Percentiles rank a stretch among this genome's conserved stretches.
phyloP scores from a whole-genome alignment of 1,140 invertebrate genomes.

The Hypsibius dujardini region DNA sequence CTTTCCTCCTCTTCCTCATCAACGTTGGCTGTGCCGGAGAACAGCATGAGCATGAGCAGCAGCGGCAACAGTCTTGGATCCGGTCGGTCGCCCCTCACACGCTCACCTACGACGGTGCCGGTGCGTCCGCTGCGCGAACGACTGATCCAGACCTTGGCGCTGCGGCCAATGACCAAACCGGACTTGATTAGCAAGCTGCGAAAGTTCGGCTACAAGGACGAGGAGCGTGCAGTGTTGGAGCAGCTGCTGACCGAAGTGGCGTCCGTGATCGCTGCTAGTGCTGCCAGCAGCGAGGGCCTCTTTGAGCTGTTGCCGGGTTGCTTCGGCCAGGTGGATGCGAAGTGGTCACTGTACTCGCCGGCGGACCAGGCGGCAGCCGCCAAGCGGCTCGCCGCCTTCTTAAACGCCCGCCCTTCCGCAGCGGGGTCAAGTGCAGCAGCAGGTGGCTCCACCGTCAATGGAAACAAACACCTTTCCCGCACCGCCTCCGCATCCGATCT shows the following conservation, averaged over 20 bases:
- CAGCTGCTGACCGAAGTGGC: neutral
- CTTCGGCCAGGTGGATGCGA: neutral
- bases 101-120: neutral
- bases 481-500: too few species aligned
- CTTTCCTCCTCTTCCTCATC: neutral
- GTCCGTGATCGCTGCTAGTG: neutral
- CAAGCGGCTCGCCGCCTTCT: neutral
- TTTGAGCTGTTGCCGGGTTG: neutral
- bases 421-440: neutral
- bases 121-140: neutral
- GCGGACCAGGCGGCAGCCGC: neutral
- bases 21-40: neutral
- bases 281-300: neutral
- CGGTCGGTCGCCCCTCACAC: neutral
- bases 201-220: neutral
- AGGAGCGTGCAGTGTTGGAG: neutral
- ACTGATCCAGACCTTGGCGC: neutral
- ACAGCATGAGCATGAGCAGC: too few species aligned
- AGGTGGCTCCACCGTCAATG: neutral
- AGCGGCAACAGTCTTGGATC: neutral
- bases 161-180: neutral
- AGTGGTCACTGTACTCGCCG: constrained; percentile 10
- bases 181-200: neutral
- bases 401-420: neutral
- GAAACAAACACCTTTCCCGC: neutral